These are phyloP conservation scores for Eumacrocentrus americanus DNA, from an alignment of 2,888 invertebrate species.

Conservation along the genomic window DNA sequence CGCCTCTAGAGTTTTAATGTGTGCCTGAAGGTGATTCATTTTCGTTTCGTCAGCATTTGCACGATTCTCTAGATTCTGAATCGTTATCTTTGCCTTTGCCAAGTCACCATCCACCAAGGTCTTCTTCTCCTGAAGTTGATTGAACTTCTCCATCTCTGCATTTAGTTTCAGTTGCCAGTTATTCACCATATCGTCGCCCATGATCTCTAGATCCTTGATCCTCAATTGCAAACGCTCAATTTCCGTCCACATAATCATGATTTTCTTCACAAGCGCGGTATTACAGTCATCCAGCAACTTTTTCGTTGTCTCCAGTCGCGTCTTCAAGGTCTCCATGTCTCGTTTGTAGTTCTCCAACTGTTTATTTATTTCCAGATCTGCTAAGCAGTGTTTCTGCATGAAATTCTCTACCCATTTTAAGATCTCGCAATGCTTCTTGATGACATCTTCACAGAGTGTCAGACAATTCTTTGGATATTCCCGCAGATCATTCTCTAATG, in stretches of 20 bases:
- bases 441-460: constrained; percentile 37
- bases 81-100: constrained; percentile 39
- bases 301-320: constrained; percentile 33
- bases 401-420: constrained; percentile 34
- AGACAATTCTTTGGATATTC: constrained; percentile 33
- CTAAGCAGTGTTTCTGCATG: no score
- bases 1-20: constrained; percentile 39
- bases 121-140: constrained; percentile 39
- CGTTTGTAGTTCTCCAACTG: constrained; percentile 30
- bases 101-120: constrained; percentile 38
- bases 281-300: constrained; percentile 27
- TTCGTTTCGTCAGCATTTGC: constrained; percentile 38
- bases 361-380: constrained; percentile 25
- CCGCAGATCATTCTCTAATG: constrained; percentile 38
- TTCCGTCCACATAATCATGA: constrained; percentile 25
- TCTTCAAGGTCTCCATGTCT: constrained; percentile 30
- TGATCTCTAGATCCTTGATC: constrained; percentile 35
- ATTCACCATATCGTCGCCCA: constrained; percentile 23
- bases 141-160: constrained; percentile 33
- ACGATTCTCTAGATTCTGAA: constrained; percentile 44
- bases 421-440: constrained; percentile 39
- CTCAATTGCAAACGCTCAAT: constrained; percentile 21
- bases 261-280: constrained; percentile 33
- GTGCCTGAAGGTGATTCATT: constrained; percentile 41
- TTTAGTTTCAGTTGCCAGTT: constrained; percentile 37